A percentile compares a stretch with the other conserved stretches of the same genome.
Evolutionary conservation across 2,797 vertebrate species (phyloP).

Genomic region (Enteromius argenteus): DNA sequence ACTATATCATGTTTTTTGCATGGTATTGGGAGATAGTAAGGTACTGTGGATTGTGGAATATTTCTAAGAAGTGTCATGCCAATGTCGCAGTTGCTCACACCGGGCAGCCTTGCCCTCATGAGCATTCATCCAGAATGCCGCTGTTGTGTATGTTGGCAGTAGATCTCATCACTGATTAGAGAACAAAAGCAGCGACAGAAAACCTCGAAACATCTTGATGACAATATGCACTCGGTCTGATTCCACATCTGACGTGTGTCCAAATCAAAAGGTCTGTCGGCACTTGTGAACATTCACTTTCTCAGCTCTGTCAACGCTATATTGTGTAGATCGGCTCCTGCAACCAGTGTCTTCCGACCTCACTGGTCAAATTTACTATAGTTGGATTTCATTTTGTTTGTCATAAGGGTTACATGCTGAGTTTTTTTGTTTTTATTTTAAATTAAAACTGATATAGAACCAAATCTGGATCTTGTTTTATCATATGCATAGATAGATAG

Average conservation of each 20-base stretch:
- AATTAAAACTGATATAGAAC: neutral
- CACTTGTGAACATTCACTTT: conserved; percentile 67
- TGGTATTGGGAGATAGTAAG: neutral
- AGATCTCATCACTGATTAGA: conserved; percentile 68
- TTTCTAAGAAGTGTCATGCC: conserved; percentile 38
- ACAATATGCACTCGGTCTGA: conserved; percentile 38
- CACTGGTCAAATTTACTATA: neutral
- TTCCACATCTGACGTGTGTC: neutral
- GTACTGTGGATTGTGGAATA: conserved; percentile 24
- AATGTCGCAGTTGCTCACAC: conserved; percentile 51
- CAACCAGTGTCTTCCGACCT: no score
- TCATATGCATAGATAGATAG: no score
- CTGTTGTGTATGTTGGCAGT: conserved; percentile 67
- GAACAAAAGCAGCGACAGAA: conserved; percentile 67
- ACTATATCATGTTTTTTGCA: neutral
- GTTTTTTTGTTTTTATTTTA: neutral
- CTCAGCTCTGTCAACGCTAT: neutral
- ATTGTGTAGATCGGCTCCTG: neutral
- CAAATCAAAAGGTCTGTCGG: neutral
- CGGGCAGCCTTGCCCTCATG: conserved; percentile 38
- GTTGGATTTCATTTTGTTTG: neutral
- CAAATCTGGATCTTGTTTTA: no score
- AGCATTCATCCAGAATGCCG: conserved; percentile 30
- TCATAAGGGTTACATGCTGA: neutral
- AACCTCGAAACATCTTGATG: conserved; percentile 52